Base-by-base conservation (phyloP, 1,140 invertebrate genomes). In the Tetramorium simillimum region DNA sequence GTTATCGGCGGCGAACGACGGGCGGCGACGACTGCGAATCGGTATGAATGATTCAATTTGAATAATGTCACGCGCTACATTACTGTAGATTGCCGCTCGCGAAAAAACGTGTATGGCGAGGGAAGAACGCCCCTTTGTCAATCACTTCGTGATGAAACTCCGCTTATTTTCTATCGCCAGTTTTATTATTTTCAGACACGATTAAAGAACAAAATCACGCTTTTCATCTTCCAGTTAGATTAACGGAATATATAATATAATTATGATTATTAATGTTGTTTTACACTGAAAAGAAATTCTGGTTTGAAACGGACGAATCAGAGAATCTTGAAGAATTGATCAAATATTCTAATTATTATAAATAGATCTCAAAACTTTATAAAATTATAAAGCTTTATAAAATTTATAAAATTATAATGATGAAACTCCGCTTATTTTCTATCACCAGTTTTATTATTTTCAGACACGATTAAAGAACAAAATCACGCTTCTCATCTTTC, bases 61-160 rank as follows among this genome's bases (percentile, higher is more conserved):
- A 84, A 84, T 84, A 84, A 62, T 77, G 16, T 65, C 73, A 43
- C 82, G 46, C 60, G 58, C 33, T 43, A 21, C 46, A 76, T 60
- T 75, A 75, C 73, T 9, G 60, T 46, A 49, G 33, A 62, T 33
- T 60, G n/a, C 24, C 40, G 81, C 46, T 72, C 28, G 28, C n/a
- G 40, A 62, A 16, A 24, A 24, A 28, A 62, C n/a, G 21, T 53
- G 43, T 51, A 43, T 37, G 28, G 24, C 3, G 33, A 37, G 24
- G 14, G 58, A 24, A 46, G 37, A 56, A 73, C 24, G 14, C 53
- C 5, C 16, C n/a, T 33, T 24, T 65, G 0, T 37, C 60, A 58
- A 37, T 80, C 33, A 24, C 24, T 14, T 49, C 21, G 16, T 33
- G 37, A 40, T 60, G 14, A 56, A 40, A 40, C 2, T 43, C 0